A percentile compares a stretch with the other conserved stretches of the same genome.
These are phyloP conservation scores for Tanypteryx hageni DNA, from an alignment of 2,888 invertebrate species.

Conservation along the genomic window DNA sequence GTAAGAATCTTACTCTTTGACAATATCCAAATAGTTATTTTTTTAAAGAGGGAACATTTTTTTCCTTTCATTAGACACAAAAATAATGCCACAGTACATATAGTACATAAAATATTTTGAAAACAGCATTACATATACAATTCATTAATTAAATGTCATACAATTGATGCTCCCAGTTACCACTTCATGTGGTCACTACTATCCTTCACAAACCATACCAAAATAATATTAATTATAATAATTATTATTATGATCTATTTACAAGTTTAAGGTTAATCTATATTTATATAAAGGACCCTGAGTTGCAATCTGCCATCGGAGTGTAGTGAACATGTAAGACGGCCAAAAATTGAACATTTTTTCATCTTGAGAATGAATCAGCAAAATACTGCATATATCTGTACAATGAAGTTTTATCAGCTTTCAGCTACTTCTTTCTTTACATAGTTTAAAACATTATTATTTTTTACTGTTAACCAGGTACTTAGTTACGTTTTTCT, in stretches of 20 bases:
- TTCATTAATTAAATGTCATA: constrained; percentile 47
- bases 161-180: constrained; percentile 1
- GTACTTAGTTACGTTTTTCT: constrained; percentile 68
- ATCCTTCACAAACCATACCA: constrained; percentile 54
- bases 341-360: constrained; percentile 62
- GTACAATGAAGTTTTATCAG: constrained; percentile 64
- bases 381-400: constrained; percentile 63
- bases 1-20: constrained; percentile 16
- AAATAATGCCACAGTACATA: constrained; percentile 50
- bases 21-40: background rate
- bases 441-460: constrained; percentile 67
- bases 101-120: constrained; percentile 56
- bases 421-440: constrained; percentile 65
- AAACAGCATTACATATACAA: constrained; percentile 37
- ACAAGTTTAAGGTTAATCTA: constrained; percentile 61
- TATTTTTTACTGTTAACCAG: constrained; percentile 68
- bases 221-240: constrained; percentile 54
- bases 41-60: background rate
- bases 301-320: constrained; percentile 61
- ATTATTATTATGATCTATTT: constrained; percentile 57
- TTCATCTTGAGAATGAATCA: constrained; percentile 59
- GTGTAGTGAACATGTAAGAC: constrained; percentile 53
- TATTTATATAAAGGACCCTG: constrained; percentile 63
- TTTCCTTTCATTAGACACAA: constrained; percentile 2
- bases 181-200: constrained; percentile 40